Base-by-base conservation (phyloP, 2,888 invertebrate species). In the Rhamnusium bicolor region DNA sequence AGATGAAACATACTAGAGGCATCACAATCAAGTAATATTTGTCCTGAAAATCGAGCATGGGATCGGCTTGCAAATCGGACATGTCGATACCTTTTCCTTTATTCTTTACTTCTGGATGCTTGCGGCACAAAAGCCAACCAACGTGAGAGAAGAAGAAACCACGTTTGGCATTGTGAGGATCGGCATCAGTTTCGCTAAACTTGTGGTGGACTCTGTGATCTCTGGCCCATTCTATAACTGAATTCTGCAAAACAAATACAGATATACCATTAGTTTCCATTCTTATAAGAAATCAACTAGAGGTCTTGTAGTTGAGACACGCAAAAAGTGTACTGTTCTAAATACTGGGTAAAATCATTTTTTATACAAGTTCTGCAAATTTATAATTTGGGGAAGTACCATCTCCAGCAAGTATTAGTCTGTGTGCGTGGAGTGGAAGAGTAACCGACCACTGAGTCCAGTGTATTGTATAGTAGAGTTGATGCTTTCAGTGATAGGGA, bases 121-220 rank as follows among this genome's bases (percentile, higher is more conserved):
- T 98, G 81, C 93, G 92, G 83, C 94, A 94, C 69, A 98, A 89
- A 75, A 98, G 90, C 98, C 98, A 98, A 72, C 98, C 98, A 82
- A 98, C 91, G 88, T 98, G 98, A 0, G 98, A 93, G 89, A 98
- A 98, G 91, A 98, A 98, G 90, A 98, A 97, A 8, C 98, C 98
- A 24, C 97, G 91, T 66, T 89, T 95, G 1, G 97, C 96, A 86
- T 97, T n/a, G n/a, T n/a, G n/a, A n/a, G n/a, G n/a, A n/a, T n/a
- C n/a, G n/a, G n/a, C n/a, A n/a, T n/a, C n/a, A 0, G 97, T 98
- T 87, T 98, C 97, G 18, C 95, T 95, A 89, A 93, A 97, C 87
- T 97, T 98, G 90, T 98, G 97, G 87, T 98, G 96, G 85, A 96
- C 94, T 81, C 95, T 91, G 88, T 94, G 94, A 85, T 95, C 94